Conservation (phyloP, 2,797 vertebrate species). For the Melanotaenia maccullochi region DNA sequence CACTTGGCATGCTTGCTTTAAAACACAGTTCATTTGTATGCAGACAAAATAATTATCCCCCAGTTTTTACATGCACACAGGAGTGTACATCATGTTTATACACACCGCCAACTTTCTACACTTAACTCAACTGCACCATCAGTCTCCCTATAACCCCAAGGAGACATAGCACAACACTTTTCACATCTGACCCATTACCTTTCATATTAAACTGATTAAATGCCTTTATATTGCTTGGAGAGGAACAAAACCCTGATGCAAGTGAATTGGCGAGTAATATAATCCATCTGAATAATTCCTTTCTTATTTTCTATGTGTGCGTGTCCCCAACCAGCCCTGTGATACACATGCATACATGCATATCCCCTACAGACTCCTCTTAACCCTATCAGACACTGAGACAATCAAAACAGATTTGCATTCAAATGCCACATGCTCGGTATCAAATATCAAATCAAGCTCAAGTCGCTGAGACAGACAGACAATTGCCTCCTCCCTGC, state of each 20-base stretch:
- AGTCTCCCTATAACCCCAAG: slow-evolving; percentile 23
- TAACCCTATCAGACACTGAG: slow-evolving; percentile 77
- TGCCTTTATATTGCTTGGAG: slow-evolving; percentile 67
- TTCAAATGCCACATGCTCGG: slow-evolving; percentile 79
- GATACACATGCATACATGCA: slow-evolving; percentile 62
- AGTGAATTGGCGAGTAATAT: slow-evolving; percentile 72
- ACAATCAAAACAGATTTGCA: slow-evolving; percentile 83
- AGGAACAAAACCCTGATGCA: slow-evolving; percentile 56
- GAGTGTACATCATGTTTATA: slow-evolving; percentile 14
- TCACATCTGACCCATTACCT: slow-evolving; percentile 58
- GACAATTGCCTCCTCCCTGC: slow-evolving; percentile 61
- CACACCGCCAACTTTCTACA: slow-evolving; percentile 25
- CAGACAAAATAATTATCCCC: slow-evolving; percentile 60
- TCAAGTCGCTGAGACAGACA: slow-evolving; percentile 71
- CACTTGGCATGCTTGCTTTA: slow-evolving; percentile 66
- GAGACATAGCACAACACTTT: slow-evolving; percentile 22
- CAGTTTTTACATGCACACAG: slow-evolving; percentile 28
- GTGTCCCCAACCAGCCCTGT: slow-evolving; percentile 40
- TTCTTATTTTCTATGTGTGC: slow-evolving; percentile 50
- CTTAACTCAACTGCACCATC: slow-evolving; percentile 8
- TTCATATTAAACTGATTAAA: slow-evolving; percentile 64
- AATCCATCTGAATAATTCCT: slow-evolving; percentile 69
- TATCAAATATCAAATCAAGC: slow-evolving; percentile 85
- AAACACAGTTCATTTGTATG: slow-evolving; percentile 58
- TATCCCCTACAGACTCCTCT: slow-evolving; percentile 78